Evolutionary conservation across 2,113 vertebrate species (phyloP).

Genomic region (Lasiurus borealis): DNA sequence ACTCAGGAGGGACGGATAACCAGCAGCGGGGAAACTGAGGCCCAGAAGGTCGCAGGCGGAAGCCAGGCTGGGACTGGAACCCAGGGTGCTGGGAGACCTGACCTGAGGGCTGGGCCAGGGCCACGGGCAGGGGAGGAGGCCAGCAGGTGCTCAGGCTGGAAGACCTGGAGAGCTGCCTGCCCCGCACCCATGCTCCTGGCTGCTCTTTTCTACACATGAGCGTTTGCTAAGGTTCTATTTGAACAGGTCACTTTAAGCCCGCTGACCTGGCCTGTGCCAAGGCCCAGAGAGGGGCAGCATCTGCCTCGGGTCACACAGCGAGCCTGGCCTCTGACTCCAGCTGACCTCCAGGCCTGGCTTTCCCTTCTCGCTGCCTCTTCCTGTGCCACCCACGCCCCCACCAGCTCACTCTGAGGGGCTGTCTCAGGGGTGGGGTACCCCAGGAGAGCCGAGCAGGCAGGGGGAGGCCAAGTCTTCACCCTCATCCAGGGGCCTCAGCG

Average conservation of each 20-base stretch:
- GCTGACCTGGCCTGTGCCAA: neutral
- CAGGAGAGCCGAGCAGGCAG: neutral
- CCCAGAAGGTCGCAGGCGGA: neutral
- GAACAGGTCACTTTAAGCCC: neutral
- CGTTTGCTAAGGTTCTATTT: constrained; percentile 16
- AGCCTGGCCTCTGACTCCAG: neutral
- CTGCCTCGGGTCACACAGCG: neutral
- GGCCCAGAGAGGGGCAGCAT: neutral
- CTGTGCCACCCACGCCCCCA: neutral
- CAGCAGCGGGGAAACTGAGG: neutral
- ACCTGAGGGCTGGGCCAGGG: neutral
- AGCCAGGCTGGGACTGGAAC: neutral
- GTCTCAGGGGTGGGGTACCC: neutral
- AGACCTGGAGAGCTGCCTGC: neutral
- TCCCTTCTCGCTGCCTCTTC: neutral
- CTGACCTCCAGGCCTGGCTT: neutral
- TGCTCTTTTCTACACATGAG: neutral
- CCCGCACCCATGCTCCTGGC: too few relatives aligned
- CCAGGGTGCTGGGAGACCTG: neutral
- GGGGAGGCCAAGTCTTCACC: neutral
- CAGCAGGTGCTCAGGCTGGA: too few relatives aligned
- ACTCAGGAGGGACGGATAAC: accelerated
- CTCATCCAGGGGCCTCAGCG: neutral
- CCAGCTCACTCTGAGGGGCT: neutral
- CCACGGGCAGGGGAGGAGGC: neutral